Conservation (phyloP, 92 coral and sea anemone species). For the Bergia puertoricense region DNA sequence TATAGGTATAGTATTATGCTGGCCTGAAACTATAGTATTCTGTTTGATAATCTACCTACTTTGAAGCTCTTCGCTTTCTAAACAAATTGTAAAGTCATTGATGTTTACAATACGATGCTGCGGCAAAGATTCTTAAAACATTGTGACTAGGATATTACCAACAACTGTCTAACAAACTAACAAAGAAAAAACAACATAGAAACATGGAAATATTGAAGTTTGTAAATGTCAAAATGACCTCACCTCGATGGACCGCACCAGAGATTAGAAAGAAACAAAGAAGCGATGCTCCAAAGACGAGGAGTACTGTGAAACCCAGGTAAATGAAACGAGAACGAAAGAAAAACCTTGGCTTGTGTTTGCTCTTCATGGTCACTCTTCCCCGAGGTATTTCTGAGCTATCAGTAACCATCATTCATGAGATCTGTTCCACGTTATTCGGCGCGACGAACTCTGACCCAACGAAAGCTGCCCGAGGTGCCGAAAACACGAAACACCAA, state of each 20-base stretch:
- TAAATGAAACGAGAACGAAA: background rate
- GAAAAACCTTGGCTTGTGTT: background rate
- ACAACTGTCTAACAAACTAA: conserved; percentile 44
- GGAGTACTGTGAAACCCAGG: background rate
- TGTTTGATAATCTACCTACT: conserved; percentile 19
- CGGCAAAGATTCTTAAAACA: background rate
- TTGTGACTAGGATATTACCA: conserved; percentile 25
- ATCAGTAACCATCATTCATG: conserved; percentile 21
- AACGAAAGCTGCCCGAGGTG: conserved; percentile 35
- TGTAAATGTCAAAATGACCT: conserved; percentile 1
- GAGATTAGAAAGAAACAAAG: conserved; percentile 28
- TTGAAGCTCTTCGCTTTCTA: conserved; percentile 9
- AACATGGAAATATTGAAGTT: background rate
- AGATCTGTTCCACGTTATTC: conserved; percentile 30
- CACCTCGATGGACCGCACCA: conserved; percentile 28
- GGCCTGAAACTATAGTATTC: background rate
- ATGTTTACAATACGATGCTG: background rate
- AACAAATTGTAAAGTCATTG: background rate
- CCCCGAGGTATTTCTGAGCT: conserved; percentile 6
- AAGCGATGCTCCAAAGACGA: background rate
- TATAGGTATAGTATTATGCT: background rate
- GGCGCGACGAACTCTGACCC: conserved; percentile 39
- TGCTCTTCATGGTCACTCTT: conserved; percentile 6
- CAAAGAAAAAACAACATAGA: background rate
- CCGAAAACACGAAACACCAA: conserved; percentile 29